Percentiles rank a stretch among this genome's conserved stretches.
phyloP scores from a whole-genome alignment of 2,888 invertebrate genomes.

The Eutolmus rufibarbis region DNA sequence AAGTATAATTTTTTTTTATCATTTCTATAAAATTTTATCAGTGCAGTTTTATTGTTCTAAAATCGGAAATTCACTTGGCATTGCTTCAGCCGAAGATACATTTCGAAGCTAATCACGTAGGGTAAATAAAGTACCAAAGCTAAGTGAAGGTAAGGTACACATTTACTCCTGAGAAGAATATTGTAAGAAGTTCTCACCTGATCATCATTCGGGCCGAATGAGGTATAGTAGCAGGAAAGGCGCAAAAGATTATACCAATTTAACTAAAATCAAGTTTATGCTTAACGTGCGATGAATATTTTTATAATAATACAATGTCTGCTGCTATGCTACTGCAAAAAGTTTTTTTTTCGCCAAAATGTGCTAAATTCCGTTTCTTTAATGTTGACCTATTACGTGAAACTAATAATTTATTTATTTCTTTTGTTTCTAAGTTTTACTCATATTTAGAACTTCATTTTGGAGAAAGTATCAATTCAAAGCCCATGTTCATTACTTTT shows the following conservation, averaged over 20 bases:
- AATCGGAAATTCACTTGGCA: constrained; percentile 1
- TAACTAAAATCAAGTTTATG: background rate
- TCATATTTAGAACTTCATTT: too few relatives aligned
- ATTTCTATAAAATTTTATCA: background rate
- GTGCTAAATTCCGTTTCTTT: background rate
- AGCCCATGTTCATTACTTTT: too few relatives aligned
- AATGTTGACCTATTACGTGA: background rate
- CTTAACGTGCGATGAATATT: background rate
- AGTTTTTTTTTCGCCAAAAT: background rate
- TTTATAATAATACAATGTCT: background rate
- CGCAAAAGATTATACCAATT: background rate
- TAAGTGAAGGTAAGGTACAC: background rate
- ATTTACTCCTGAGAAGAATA: constrained; percentile 21
- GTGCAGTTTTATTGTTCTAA: background rate
- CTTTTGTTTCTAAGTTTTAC: background rate
- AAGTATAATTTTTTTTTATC: background rate
- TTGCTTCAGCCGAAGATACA: background rate
- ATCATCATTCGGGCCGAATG: background rate
- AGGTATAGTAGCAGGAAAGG: background rate
- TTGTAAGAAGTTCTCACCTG: background rate
- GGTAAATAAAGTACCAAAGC: constrained; percentile 1
- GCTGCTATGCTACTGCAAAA: background rate
- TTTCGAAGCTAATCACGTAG: constrained; percentile 16
- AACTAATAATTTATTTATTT: background rate
- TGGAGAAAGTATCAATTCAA: too few relatives aligned